Conservation (phyloP, 2,797 vertebrate genomes). For the Rhadinocentrus ornatus region DNA sequence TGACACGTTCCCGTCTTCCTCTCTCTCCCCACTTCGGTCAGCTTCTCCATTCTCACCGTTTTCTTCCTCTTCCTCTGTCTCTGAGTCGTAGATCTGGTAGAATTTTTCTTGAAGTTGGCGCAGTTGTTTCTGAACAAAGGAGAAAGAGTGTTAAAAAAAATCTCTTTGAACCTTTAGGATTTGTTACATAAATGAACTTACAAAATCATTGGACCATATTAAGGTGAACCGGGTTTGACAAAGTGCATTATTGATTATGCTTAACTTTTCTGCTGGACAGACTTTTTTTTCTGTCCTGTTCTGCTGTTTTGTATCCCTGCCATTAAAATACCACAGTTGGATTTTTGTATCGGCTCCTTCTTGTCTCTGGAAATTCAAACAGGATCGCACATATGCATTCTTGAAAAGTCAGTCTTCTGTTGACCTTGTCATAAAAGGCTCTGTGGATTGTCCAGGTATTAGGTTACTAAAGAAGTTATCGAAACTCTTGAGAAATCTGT, state of each 20-base stretch:
- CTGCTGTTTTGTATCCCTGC: too few relatives aligned
- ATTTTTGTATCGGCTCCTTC: not conserved
- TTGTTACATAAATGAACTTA: not conserved
- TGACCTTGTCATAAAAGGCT: too few relatives aligned
- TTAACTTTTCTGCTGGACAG: not conserved
- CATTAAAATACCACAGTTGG: too few relatives aligned
- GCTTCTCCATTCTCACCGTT: constrained; percentile 53
- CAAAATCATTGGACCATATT: not conserved
- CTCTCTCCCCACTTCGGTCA: constrained; percentile 70
- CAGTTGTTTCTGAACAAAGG: constrained; percentile 88
- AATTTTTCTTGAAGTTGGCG: constrained; percentile 99
- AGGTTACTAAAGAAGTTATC: too few relatives aligned
- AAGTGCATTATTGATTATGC: not conserved
- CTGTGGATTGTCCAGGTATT: too few relatives aligned
- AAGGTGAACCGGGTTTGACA: not conserved
- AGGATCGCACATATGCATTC: too few relatives aligned
- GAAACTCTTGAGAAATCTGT: too few relatives aligned
- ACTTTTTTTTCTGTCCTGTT: not conserved
- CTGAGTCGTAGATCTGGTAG: constrained; percentile 99
- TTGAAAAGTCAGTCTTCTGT: not conserved
- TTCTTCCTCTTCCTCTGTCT: constrained; percentile 83
- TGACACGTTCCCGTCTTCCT: constrained; percentile 96
- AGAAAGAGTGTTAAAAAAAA: constrained; percentile 1
- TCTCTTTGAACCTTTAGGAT: constrained; percentile 1
- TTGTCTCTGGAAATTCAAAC: not conserved